These are phyloP conservation scores for Archaeoteleia sp. DNA, from an alignment of 2,888 invertebrate species.

Conservation along the genomic window DNA sequence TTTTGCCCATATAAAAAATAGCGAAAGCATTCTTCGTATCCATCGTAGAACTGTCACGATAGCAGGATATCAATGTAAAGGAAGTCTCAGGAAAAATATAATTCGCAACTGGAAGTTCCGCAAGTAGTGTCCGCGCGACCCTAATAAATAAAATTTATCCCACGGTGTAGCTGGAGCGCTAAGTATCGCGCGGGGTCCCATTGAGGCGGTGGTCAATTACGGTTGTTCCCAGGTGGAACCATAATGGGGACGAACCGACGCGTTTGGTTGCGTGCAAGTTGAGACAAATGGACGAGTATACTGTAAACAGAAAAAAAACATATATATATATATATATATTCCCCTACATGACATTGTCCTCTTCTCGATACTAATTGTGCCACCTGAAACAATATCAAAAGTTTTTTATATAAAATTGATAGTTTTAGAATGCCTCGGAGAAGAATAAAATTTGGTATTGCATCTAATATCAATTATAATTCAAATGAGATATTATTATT, in stretches of 20 bases:
- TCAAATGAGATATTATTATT: no score
- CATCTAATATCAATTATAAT: no score
- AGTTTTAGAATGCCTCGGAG: no score
- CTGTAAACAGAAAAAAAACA: conserved; percentile 9
- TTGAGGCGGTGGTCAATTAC: conserved; percentile 38
- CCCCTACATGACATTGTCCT: no score
- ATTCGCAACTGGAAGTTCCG: conserved; percentile 12
- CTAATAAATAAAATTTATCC: conserved; percentile 34
- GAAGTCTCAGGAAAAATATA: neutral
- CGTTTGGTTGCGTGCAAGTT: conserved; percentile 15
- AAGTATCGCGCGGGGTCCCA: conserved; percentile 30
- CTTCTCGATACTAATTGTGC: no score
- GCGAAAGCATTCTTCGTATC: neutral
- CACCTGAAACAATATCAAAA: no score
- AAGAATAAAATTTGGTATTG: no score
- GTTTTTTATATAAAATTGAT: no score
- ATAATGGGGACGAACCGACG: conserved; percentile 3
- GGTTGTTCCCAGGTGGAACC: conserved; percentile 21
- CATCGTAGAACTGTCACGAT: neutral
- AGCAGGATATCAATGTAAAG: neutral
- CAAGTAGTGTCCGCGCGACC: conserved; percentile 2
- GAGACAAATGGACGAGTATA: conserved; percentile 21
- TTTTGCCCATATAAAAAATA: no score
- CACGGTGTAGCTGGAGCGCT: conserved; percentile 16
- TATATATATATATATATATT: no score